These are phyloP conservation scores for Pyrocephalus nanus DNA, from an alignment of 2,797 vertebrate species.

Conservation along the genomic window DNA sequence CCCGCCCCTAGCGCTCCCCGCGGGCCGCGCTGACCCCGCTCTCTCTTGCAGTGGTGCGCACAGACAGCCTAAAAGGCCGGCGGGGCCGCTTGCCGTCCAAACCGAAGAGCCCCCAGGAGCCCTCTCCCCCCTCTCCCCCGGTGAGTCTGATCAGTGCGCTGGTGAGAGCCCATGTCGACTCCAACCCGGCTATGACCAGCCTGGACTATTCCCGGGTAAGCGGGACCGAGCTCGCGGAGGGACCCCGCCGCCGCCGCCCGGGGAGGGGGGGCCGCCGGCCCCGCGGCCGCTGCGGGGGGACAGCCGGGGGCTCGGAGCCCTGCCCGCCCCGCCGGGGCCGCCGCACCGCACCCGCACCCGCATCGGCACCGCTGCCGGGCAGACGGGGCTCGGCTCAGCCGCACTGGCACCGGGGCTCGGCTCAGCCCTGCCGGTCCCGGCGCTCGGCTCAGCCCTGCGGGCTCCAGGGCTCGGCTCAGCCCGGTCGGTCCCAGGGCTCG, in stretches of 20 bases:
- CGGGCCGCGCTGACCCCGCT: not conserved
- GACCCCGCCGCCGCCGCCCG: not conserved
- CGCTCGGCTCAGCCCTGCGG: no score
- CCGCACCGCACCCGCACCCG: no score
- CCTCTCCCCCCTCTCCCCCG: conserved; percentile 93
- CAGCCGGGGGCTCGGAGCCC: not conserved
- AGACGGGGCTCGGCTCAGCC: not conserved
- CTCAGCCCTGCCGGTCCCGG: not conserved
- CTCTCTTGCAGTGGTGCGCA: conserved; percentile 89
- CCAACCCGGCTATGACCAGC: conserved; percentile 97
- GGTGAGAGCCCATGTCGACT: conserved; percentile 97
- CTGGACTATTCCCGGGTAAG: conserved; percentile 98
- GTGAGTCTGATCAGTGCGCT: conserved; percentile 98
- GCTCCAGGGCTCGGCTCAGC: not conserved
- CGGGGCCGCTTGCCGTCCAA: conserved; percentile 97
- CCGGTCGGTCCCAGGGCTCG: no score
- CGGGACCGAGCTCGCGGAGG: conserved; percentile 61
- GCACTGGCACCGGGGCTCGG: not conserved
- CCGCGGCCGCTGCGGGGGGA: not conserved
- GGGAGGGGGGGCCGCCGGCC: not conserved
- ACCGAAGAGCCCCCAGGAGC: conserved; percentile 97
- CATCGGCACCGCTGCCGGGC: not conserved
- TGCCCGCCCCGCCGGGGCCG: no score
- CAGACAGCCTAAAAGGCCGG: conserved; percentile 96
- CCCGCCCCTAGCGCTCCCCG: not conserved